Evolutionary conservation across 2,797 vertebrate genomes (phyloP), one percentile per base, ranked within the genome.

Genomic region (Nothura maculosa): DNA sequence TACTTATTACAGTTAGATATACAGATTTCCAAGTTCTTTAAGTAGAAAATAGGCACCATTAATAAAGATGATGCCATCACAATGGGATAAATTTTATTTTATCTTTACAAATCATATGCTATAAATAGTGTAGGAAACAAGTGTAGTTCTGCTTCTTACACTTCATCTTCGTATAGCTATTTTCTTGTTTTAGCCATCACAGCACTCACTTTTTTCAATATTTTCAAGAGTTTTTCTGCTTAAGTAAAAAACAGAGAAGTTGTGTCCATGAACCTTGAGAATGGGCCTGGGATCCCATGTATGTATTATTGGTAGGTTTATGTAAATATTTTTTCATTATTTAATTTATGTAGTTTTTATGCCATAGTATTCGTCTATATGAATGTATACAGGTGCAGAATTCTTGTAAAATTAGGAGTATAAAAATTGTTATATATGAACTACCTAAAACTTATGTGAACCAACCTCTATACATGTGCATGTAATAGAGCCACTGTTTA

Each of bases 21-120:
- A 42, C 4, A 66, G 38, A 38, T 52, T 43, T 42, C 57, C 10
- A 70, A 58, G 21, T 66, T 12, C 24, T 45, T 8, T 45, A 62
- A 70, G 45, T 43, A 86, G 64, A 18, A 66, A 70, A 48, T 40
- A 86, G 64, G 24, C 10, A 40, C 43, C 85, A 69, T 2, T 61
- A 16, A 32, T 68, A 34, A 80, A 61, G 15, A 8, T 47, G 18
- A 68, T 1, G 6, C 16, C 5, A 15, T 73, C 75, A 62, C 8
- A 42, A 68, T 81, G 27, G 14, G 16, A 57, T 25, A 0, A 5
- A 0, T 0, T 27, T 64, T 54, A 54, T 54, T 54, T 54, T 54
- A 54, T 17, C 52, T 30, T 30, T 54, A 28, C 27, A 17, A 30
- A 54, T 30, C 52, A 9, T 52, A 52, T 28, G 25, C 50, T 52